Conservation (phyloP, 2,888 invertebrate genomes). For the Andrena haemorrhoa region DNA sequence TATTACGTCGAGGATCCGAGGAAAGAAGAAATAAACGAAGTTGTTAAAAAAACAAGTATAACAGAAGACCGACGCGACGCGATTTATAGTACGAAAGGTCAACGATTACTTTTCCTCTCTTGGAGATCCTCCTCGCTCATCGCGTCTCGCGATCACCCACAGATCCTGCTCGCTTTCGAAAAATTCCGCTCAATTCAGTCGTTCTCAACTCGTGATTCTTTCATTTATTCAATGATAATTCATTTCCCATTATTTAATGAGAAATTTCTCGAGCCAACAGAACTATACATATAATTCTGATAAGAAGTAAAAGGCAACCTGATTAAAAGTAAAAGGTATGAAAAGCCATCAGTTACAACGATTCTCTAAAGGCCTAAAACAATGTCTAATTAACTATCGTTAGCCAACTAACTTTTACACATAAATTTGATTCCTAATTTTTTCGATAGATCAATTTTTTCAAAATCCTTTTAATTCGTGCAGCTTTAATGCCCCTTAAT, state of each 20-base stretch:
- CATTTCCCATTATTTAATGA: neutral
- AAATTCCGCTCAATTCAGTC: constrained; percentile 45
- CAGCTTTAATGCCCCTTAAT: too few relatives aligned
- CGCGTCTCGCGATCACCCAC: constrained; percentile 37
- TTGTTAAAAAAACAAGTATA: constrained; percentile 8
- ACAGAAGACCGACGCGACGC: constrained; percentile 9
- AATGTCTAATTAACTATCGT: too few relatives aligned
- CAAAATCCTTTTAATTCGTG: too few relatives aligned
- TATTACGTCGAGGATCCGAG: too few relatives aligned
- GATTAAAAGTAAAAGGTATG: neutral
- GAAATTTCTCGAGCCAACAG: neutral
- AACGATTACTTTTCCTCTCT: constrained; percentile 40
- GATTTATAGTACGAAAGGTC: constrained; percentile 48
- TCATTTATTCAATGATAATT: constrained; percentile 17
- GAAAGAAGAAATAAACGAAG: neutral
- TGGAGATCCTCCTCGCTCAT: constrained; percentile 34
- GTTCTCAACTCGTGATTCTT: constrained; percentile 30
- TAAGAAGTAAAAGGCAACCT: neutral
- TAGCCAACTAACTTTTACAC: too few relatives aligned
- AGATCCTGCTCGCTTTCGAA: constrained; percentile 45
- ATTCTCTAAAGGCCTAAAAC: too few relatives aligned
- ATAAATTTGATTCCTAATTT: too few relatives aligned
- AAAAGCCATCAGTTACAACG: too few relatives aligned
- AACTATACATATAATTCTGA: neutral
- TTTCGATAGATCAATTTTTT: too few relatives aligned